A percentile compares a stretch with the other conserved stretches of the same genome.
Conservation (phyloP, 1,140 invertebrate species). For the Babylonia areolata region DNA sequence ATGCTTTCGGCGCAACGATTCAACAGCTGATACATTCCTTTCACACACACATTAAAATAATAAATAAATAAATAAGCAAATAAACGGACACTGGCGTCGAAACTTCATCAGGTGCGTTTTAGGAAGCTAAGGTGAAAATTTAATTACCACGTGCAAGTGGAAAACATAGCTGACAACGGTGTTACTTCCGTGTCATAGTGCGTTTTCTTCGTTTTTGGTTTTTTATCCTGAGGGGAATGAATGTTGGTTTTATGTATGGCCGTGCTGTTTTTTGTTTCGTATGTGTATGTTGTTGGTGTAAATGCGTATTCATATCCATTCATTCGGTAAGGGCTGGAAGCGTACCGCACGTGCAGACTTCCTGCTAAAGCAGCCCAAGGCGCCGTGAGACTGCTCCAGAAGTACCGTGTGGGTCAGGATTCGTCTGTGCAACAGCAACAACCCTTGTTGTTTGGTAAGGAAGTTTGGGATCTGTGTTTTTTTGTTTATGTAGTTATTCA, state of each 20-base stretch:
- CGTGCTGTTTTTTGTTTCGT: no score
- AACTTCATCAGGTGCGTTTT: no score
- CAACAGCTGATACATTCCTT: no score
- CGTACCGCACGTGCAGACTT: neutral
- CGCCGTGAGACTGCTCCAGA: neutral
- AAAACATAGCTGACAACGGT: neutral
- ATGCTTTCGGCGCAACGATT: no score
- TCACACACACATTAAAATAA: no score
- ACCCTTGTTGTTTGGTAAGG: neutral
- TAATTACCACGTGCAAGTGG: no score
- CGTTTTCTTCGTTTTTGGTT: neutral
- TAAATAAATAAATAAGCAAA: no score
- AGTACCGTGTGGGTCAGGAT: neutral
- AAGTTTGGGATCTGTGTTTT: neutral
- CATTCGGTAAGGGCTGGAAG: conserved; percentile 2
- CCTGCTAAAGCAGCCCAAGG: neutral
- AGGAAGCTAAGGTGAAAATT: no score
- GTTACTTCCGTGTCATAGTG: neutral
- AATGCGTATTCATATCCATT: neutral
- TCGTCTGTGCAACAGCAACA: neutral
- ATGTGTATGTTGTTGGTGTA: no score
- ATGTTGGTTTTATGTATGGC: neutral
- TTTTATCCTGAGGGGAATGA: neutral
- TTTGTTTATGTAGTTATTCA: neutral
- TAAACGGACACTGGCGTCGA: no score